A percentile compares a stretch with the other conserved stretches of the same genome.
Evolutionary conservation across 2,113 vertebrate species (phyloP).

Genomic region (Elephantulus edwardii): DNA sequence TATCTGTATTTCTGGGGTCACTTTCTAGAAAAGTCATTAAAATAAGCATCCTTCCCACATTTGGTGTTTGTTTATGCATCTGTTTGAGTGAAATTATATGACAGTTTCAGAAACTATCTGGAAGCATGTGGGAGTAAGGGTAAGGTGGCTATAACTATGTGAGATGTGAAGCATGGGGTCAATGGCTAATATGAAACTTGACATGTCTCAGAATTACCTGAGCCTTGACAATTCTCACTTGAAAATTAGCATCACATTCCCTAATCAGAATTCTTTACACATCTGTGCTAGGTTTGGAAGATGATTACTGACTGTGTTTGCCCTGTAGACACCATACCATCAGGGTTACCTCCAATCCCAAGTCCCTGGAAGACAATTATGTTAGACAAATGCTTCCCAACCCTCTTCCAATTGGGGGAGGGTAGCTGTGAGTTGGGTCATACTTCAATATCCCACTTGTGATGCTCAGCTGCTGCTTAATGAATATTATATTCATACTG

Average conservation of each 20-base stretch:
- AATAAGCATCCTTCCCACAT: background rate
- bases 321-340: background rate
- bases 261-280: background rate
- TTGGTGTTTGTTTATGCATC: background rate
- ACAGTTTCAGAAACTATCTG: background rate
- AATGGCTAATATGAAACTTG: too few species aligned
- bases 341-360: background rate
- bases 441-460: background rate
- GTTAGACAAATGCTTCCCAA: background rate
- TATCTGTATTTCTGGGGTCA: background rate
- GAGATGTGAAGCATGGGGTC: background rate
- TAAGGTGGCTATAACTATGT: background rate
- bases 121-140: background rate
- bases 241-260: background rate
- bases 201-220: too few species aligned
- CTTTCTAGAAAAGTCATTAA: conserved; percentile 30
- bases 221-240: background rate
- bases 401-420: background rate
- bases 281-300: background rate
- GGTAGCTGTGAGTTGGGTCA: background rate
- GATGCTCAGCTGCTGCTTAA: background rate
- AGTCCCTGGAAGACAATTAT: background rate
- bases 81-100: background rate
- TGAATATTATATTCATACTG: background rate
- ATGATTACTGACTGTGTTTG: too few species aligned